A percentile compares a stretch with the other conserved stretches of the same genome.
Evolutionary conservation across 1,140 invertebrate species (phyloP).

Genomic region (Megalonaias nervosa): DNA sequence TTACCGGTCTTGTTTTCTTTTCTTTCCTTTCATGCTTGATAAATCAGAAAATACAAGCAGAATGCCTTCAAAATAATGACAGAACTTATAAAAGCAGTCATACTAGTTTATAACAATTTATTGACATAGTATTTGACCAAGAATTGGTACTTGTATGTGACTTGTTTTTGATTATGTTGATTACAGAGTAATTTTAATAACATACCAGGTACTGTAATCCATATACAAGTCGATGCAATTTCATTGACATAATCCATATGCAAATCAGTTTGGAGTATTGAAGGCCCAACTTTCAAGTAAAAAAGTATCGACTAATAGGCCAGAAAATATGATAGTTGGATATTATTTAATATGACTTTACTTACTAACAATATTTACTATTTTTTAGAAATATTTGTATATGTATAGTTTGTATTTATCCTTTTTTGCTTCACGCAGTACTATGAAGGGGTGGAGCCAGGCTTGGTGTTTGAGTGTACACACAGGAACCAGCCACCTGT

Average conservation of each 20-base stretch:
- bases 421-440: constrained; percentile 46
- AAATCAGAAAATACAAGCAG: too few relatives aligned
- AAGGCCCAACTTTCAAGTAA: neutral
- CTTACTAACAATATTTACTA: neutral
- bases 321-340: neutral
- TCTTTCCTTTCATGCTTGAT: too few relatives aligned
- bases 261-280: neutral
- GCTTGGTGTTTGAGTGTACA: constrained; percentile 74
- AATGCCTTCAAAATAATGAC: too few relatives aligned
- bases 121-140: too few relatives aligned
- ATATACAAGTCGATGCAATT: too few relatives aligned
- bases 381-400: neutral
- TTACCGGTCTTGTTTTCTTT: too few relatives aligned
- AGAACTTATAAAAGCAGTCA: too few relatives aligned
- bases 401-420: constrained; percentile 2
- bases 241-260: neutral
- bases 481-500: constrained; percentile 73
- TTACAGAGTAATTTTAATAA: too few relatives aligned
- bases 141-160: too few relatives aligned
- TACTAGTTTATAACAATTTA: too few relatives aligned
- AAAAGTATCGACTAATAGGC: neutral
- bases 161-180: too few relatives aligned
- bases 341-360: neutral
- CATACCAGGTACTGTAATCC: too few relatives aligned
- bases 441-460: constrained; percentile 71